Evolutionary conservation across 2,797 vertebrate genomes (phyloP).

Genomic region (Iguana delicatissima): DNA sequence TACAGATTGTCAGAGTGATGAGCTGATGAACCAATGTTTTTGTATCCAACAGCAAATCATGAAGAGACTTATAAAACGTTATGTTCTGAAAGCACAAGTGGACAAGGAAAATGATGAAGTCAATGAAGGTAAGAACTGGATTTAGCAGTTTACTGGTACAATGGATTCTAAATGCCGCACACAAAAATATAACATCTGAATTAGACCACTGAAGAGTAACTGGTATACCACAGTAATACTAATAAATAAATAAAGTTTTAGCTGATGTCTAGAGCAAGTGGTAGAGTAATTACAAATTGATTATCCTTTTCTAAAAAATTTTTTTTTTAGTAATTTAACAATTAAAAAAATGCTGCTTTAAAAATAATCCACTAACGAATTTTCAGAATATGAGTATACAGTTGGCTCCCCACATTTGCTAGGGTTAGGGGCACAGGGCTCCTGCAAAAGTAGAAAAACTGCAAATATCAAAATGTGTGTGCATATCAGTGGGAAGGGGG

Average conservation of each 20-base stretch:
- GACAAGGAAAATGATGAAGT: conserved; percentile 93
- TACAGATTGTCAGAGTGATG: background rate
- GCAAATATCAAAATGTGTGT: too few species aligned
- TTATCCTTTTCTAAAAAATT: background rate
- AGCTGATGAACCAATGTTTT: conserved; percentile 31
- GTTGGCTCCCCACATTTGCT: too few species aligned
- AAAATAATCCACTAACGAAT: too few species aligned
- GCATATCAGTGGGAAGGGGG: too few species aligned
- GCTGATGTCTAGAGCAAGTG: background rate
- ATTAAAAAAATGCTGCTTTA: background rate
- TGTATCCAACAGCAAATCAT: conserved; percentile 87
- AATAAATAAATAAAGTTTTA: background rate
- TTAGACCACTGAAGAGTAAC: background rate
- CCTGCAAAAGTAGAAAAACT: too few species aligned
- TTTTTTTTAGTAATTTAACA: background rate
- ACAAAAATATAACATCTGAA: background rate
- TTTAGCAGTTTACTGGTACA: background rate
- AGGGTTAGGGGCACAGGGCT: too few species aligned
- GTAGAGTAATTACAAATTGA: background rate
- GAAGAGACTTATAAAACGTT: conserved; percentile 91
- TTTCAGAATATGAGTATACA: too few species aligned
- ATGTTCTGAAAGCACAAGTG: conserved; percentile 91
- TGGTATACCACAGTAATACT: background rate
- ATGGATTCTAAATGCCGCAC: background rate
- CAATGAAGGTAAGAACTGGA: conserved; percentile 85